Conservation (phyloP, 2,888 invertebrate species). For the Asteroscopus sphinx region DNA sequence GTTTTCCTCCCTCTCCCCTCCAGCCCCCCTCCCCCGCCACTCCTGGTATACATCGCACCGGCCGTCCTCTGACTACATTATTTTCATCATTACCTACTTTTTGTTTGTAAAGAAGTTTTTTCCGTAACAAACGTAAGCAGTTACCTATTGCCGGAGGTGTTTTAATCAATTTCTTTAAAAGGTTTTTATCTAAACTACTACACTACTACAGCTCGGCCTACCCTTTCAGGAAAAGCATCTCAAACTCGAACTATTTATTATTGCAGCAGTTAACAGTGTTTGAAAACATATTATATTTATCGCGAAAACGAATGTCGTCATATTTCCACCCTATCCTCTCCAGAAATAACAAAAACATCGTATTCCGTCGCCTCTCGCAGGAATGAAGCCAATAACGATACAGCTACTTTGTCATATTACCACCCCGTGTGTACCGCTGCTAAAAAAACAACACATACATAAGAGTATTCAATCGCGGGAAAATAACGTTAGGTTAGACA, state of each 20-base stretch:
- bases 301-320: not conserved
- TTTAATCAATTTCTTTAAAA: no score
- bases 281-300: not conserved
- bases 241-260: no score
- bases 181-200: no score
- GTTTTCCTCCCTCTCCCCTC: not conserved
- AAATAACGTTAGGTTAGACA: not conserved
- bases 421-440: not conserved
- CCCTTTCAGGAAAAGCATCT: no score
- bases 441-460: not conserved
- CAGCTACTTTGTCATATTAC: constrained; percentile 3
- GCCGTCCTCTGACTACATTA: not conserved
- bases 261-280: no score
- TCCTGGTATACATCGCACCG: not conserved
- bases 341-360: constrained; percentile 6
- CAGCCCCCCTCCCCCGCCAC: not conserved
- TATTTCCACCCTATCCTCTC: not conserved
- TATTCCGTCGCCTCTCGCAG: not conserved
- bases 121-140: no score
- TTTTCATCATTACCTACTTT: not conserved
- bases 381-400: constrained; percentile 11
- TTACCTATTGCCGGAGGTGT: no score
- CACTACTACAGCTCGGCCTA: no score
- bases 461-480: constrained; percentile 2
- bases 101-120: not conserved